Conservation (phyloP, 2,888 invertebrate species). For the Caenorhabditis sp. region DNA sequence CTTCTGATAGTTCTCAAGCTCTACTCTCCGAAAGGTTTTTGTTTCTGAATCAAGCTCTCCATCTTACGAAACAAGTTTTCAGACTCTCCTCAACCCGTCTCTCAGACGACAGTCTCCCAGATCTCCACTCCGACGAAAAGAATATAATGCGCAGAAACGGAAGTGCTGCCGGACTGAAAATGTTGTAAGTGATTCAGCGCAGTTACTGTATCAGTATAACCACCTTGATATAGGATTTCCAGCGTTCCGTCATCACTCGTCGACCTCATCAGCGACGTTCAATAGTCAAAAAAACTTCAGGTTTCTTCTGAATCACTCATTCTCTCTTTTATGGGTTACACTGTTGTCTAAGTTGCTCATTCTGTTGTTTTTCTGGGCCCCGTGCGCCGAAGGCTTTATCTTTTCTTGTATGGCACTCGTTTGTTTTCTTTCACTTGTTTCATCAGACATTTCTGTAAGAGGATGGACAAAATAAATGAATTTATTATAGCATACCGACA, state of each 20-base stretch:
- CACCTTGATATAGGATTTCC: constrained; percentile 52
- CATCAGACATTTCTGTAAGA: constrained; percentile 12
- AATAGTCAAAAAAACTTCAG: constrained; percentile 28
- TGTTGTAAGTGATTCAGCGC: constrained; percentile 69
- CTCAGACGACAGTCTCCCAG: constrained; percentile 79
- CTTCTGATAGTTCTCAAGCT: constrained; percentile 79
- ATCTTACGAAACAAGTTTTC: background rate
- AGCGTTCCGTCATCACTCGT: constrained; percentile 71
- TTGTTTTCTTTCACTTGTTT: constrained; percentile 40
- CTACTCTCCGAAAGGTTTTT: constrained; percentile 70
- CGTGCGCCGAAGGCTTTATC: constrained; percentile 34
- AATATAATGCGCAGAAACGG: constrained; percentile 80
- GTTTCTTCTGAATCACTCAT: constrained; percentile 21
- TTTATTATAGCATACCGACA: background rate
- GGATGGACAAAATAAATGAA: background rate
- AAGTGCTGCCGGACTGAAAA: constrained; percentile 77
- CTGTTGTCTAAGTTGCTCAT: constrained; percentile 58
- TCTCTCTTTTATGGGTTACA: constrained; percentile 51
- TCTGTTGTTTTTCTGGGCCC: constrained; percentile 41
- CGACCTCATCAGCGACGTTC: constrained; percentile 70
- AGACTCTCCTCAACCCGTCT: constrained; percentile 69
- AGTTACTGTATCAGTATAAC: background rate
- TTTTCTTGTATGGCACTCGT: constrained; percentile 32
- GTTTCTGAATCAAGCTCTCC: background rate
- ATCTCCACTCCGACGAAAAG: constrained; percentile 82